Base-by-base conservation (phyloP, 2,888 invertebrate genomes). In the Allygus modestus region DNA sequence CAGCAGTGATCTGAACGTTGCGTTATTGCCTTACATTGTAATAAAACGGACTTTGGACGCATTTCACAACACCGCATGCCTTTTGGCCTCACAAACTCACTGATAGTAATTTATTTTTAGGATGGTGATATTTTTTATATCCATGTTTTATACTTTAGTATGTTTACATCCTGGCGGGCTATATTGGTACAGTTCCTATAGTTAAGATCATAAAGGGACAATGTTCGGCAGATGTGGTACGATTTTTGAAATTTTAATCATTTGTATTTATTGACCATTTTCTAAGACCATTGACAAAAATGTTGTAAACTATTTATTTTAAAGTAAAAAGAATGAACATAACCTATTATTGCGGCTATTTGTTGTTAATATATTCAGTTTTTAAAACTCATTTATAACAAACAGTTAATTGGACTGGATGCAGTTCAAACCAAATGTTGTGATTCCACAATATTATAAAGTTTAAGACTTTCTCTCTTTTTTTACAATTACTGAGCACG, bases 101-200 rank as follows among this genome's bases (percentile, higher is more conserved):
- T 43, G 37, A 73, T 73, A 41, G 73, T 43, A 73, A 41, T 46
- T 77, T 46, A 77, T 77, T 77, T 77, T 77, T 77, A 77, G 51
- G 77, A 51, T 51, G 77, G 77, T 77, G 77, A 77, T 77, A 77
- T 77, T 77, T 71, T 77, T 77, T 77, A 77, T 77, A 77, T 37
- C 41, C 77, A 17, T 43, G 41, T 77, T 77, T 77, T 77, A 77
- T 77, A 77, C 41, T 43, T 51, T 77, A 43, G 51, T 77, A 46
- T 26, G 51, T 77, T 77, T 77, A 77, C 77, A 77, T 23, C 51
- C 51, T 51, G 77, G 77, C 15, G 1, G 4, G 51, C 43, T 77
- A 46, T 28, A 1, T 73, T 2, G n/a, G n/a, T 46, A 77, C 41
- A 77, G 77, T 77, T 77, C 77, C 77, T 77, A 77, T 71, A 37